phyloP scores from a whole-genome alignment of 64 coral and sea anemone genomes.

The Hydrozoanthus tunicans region DNA sequence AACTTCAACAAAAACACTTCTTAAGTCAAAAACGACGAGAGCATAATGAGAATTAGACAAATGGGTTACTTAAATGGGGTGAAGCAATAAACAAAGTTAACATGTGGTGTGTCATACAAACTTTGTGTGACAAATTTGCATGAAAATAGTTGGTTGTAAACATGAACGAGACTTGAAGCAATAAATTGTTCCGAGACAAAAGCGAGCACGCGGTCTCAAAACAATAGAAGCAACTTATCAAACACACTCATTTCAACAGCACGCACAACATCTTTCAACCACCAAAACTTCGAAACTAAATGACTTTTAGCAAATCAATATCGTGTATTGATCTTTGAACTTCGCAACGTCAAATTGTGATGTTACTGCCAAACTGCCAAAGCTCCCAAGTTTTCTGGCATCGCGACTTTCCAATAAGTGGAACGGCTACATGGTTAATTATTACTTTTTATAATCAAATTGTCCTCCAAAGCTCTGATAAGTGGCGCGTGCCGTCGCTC shows the following conservation, averaged over 20 bases:
- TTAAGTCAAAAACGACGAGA: conserved; percentile 17
- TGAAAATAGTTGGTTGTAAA: conserved; percentile 30
- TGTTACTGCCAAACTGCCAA: neutral
- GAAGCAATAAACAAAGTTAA: conserved; percentile 49
- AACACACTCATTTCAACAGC: conserved; percentile 10
- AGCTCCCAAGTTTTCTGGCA: neutral
- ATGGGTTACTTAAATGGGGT: conserved; percentile 28
- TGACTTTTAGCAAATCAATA: neutral
- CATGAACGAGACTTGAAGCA: conserved; percentile 37
- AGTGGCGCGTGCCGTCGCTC: conserved; percentile 44
- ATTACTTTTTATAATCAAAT: conserved; percentile 20
- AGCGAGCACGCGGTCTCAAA: neutral
- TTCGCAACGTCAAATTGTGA: neutral
- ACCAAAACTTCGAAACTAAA: conserved; percentile 1
- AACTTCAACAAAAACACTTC: conserved; percentile 43
- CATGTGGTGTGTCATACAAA: conserved; percentile 25
- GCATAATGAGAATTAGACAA: conserved; percentile 16
- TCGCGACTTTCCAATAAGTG: neutral
- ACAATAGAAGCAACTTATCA: conserved; percentile 3
- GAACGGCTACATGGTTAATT: conserved; percentile 38
- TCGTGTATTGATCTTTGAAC: too few relatives aligned
- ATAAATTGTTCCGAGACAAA: conserved; percentile 43
- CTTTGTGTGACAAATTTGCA: conserved; percentile 16
- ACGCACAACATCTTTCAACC: conserved; percentile 8
- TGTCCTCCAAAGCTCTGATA: conserved; percentile 33